Conservation (phyloP, 1,140 invertebrate species). For the Drosophila ficusphila region DNA sequence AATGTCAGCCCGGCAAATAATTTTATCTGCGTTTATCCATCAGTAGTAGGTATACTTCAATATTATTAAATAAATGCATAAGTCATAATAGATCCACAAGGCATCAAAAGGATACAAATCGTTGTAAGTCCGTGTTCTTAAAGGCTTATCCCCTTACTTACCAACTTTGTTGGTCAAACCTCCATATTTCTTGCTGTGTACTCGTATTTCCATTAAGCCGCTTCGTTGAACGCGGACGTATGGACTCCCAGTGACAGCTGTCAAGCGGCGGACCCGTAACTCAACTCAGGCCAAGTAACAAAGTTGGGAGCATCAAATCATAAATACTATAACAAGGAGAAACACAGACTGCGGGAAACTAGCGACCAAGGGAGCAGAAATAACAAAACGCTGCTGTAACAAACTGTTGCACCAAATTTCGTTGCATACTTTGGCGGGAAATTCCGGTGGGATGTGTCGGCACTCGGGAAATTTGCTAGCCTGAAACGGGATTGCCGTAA, state of each 20-base stretch:
- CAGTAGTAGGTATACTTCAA: conserved; percentile 7
- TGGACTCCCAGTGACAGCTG: conserved; percentile 48
- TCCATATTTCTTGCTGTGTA: neutral
- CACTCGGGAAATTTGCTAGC: neutral
- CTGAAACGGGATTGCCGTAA: neutral
- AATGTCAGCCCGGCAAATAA: conserved; percentile 45
- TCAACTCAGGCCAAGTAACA: conserved; percentile 4
- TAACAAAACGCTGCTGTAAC: neutral
- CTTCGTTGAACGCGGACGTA: conserved; percentile 11
- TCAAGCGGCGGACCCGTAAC: conserved; percentile 25
- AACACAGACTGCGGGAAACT: conserved; percentile 5
- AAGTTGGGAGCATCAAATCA: conserved; percentile 63
- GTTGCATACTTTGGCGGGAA: conserved; percentile 14
- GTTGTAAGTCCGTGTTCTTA: too few species aligned
- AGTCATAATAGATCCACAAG: too few species aligned
- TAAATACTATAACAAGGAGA: conserved; percentile 64
- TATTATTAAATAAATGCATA: too few species aligned
- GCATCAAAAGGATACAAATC: too few species aligned
- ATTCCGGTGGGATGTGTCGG: conserved; percentile 1
- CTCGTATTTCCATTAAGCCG: conserved; percentile 6
- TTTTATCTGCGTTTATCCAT: conserved; percentile 32
- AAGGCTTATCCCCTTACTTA: too few species aligned
- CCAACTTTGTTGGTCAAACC: neutral
- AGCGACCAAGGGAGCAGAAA: neutral
- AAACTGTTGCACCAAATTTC: conserved; percentile 42